These are phyloP conservation scores for Eutrigla gurnardus DNA, from an alignment of 2,797 vertebrate species.

Conservation along the genomic window DNA sequence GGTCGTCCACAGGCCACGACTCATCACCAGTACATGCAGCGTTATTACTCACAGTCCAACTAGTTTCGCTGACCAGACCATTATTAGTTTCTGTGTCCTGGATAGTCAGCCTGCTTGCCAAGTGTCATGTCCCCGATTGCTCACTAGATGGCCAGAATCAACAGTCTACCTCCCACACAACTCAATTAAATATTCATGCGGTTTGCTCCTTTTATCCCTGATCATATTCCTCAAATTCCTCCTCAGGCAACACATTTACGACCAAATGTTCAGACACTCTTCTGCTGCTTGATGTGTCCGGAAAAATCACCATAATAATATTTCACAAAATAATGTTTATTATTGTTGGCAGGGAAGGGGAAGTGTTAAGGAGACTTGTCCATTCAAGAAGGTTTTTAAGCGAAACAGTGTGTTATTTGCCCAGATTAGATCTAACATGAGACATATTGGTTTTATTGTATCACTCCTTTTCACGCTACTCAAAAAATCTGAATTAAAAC, in stretches of 20 bases:
- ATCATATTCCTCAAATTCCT: neutral
- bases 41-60: conserved; percentile 11
- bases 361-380: neutral
- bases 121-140: conserved; percentile 23
- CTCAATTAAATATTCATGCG: neutral
- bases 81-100: neutral
- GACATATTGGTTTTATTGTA: neutral
- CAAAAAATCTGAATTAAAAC: neutral
- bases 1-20: neutral
- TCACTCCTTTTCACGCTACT: neutral
- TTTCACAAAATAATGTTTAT: neutral
- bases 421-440: neutral
- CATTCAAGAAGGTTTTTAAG: neutral
- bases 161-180: neutral
- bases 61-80: conserved; percentile 15
- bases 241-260: neutral
- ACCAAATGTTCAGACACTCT: neutral
- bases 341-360: neutral
- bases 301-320: neutral
- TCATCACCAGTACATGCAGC: conserved; percentile 10
- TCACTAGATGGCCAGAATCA: conserved; percentile 49
- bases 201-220: neutral
- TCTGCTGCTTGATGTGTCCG: neutral
- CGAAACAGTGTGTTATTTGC: neutral
- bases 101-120: neutral